A percentile compares a stretch with the other conserved stretches of the same genome.
phyloP scores from a whole-genome alignment of 2,113 vertebrate genomes.

The Salvelinus fontinalis region DNA sequence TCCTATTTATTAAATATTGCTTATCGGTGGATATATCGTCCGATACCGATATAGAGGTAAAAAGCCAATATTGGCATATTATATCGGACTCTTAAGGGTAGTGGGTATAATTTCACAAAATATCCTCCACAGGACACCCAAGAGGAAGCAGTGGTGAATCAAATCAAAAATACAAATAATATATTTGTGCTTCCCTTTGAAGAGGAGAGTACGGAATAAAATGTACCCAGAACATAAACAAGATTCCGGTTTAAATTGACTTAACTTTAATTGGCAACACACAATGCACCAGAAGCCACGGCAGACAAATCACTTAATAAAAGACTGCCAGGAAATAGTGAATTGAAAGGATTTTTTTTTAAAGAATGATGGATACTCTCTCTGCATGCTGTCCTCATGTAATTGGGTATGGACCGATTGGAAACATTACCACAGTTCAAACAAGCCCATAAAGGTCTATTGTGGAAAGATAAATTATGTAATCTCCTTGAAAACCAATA shows the following conservation, averaged over 20 bases:
- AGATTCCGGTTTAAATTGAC: slow-evolving; percentile 28
- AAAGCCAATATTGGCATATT: no score
- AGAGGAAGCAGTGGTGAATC: not conserved
- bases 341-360: no score
- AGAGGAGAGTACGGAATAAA: slow-evolving; percentile 27
- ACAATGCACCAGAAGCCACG: slow-evolving; percentile 35
- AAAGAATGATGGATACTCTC: not conserved
- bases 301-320: slow-evolving; percentile 23
- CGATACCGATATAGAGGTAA: no score
- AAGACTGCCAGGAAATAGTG: not conserved
- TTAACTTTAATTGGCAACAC: slow-evolving; percentile 53
- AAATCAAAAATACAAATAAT: slow-evolving; percentile 4
- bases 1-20: no score
- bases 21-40: no score
- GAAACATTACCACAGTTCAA: slow-evolving; percentile 39
- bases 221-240: slow-evolving; percentile 38
- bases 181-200: slow-evolving; percentile 12
- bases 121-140: not conserved
- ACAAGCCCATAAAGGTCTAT: slow-evolving; percentile 54
- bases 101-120: not conserved
- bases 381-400: slow-evolving; percentile 32
- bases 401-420: slow-evolving; percentile 55
- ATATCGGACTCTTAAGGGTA: no score
- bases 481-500: slow-evolving; percentile 49
- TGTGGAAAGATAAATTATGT: slow-evolving; percentile 52